Evolutionary conservation across 2,113 vertebrate genomes (phyloP).

Genomic region (Cacatua alba): DNA sequence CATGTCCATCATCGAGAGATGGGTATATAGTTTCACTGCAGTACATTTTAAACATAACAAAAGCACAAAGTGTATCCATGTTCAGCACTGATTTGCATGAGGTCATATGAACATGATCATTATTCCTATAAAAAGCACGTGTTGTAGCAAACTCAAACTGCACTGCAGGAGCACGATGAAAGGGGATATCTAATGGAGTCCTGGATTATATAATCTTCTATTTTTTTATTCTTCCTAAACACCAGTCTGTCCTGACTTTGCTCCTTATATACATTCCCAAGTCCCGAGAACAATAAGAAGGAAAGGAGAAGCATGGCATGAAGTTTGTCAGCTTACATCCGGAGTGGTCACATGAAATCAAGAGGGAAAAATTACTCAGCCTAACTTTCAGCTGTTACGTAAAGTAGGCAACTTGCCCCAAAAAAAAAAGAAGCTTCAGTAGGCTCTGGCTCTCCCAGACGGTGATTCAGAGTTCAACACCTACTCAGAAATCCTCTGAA

Average conservation of each 20-base stretch:
- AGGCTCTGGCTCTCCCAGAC: slow-evolving; percentile 36
- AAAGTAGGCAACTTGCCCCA: not conserved
- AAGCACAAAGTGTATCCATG: not conserved
- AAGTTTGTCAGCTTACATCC: not conserved
- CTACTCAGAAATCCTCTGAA: slow-evolving; percentile 38
- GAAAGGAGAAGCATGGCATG: not conserved
- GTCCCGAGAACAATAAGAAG: not conserved
- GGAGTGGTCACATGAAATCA: not conserved
- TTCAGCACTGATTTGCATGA: not conserved
- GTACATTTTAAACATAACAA: not conserved
- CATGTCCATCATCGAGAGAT: not conserved
- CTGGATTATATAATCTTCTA: not conserved
- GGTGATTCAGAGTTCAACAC: slow-evolving; percentile 47
- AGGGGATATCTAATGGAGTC: not conserved
- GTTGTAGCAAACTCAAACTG: not conserved
- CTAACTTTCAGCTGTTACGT: not conserved
- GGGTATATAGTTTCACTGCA: not conserved
- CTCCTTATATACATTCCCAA: not conserved
- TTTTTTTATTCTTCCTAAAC: not conserved
- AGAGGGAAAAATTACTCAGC: not conserved
- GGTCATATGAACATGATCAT: not conserved
- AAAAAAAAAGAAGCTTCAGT: not conserved
- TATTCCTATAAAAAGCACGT: not conserved
- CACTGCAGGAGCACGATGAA: not conserved
- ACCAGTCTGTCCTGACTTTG: not conserved